Base-by-base conservation (phyloP, 2,797 vertebrate species). In the Gymnoscopelus microlampas region DNA sequence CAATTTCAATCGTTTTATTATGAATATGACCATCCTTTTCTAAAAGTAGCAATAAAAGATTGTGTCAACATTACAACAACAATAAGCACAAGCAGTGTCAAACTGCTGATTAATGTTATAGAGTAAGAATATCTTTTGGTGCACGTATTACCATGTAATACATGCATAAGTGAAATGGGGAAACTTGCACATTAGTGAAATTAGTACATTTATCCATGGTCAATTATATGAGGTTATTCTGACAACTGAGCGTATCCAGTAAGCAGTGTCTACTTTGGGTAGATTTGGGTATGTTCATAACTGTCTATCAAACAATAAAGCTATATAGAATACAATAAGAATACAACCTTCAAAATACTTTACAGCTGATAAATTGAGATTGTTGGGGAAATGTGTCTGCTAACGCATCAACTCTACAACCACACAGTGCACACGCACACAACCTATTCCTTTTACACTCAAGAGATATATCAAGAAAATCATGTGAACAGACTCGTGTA, bases 11-110 rank as follows among this genome's bases (percentile, higher is more conserved):
- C 8, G 44, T 84, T 90, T 89, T 88, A 89, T 90, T 85, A 79
- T 75, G 72, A 77, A 82, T 67, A 79, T 59, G 50, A 26, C 59
- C 15, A 63, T 55, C 72, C 77, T 74, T 74, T 55, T 63, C 53
- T 78, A 79, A 72, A 80, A 57, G 68, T 58, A 66, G 35, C 76
- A 80, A 68, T 72, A 67, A 58, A 69, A 71, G 10, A 78, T 54
- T 19, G 32, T 71, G 68, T 81, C 70, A 68, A 66, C 62, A 13
- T 13, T 67, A 74, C 71, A 71, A 81, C 15, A 56, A 71, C 4
- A 79, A 84, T 67, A 70, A 77, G 65, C 73, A 78, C 51, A 23
- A 63, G 79, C 88, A 91, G 90, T 92, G 76, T 93, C 90, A 93
- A 94, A 93, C 91, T 86, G 89, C 89, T 75, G 63, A 66, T 79